Evolutionary conservation across 1,140 invertebrate genomes (phyloP).

Genomic region (Sycophaga agraensis): DNA sequence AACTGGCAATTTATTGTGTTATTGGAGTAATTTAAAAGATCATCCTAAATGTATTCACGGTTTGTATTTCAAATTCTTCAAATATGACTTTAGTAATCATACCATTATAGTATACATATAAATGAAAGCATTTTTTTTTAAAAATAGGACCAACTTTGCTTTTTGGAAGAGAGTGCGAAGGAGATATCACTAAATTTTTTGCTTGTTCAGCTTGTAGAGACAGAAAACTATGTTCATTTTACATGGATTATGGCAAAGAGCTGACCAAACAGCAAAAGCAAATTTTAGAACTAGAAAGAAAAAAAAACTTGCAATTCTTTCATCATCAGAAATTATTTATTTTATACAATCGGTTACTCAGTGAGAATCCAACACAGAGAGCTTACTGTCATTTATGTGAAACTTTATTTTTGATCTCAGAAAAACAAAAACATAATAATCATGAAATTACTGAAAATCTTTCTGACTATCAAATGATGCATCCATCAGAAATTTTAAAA

Average conservation of each 20-base stretch:
- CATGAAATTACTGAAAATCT: constrained; percentile 57
- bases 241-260: constrained; percentile 61
- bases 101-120: not conserved
- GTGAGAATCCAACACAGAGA: constrained; percentile 38
- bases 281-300: constrained; percentile 56
- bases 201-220: constrained; percentile 80
- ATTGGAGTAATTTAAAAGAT: constrained; percentile 44
- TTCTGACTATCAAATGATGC: constrained; percentile 55
- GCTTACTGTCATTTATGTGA: constrained; percentile 68
- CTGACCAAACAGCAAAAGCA: constrained; percentile 54
- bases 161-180: constrained; percentile 60
- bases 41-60: constrained; percentile 56
- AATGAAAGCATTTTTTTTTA: constrained; percentile 18
- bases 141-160: constrained; percentile 67
- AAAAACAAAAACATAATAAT: constrained; percentile 53
- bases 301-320: constrained; percentile 54
- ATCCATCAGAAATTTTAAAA: constrained; percentile 64
- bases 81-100: not conserved
- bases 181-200: constrained; percentile 64
- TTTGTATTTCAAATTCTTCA: constrained; percentile 32
- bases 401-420: constrained; percentile 57
- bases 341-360: constrained; percentile 51
- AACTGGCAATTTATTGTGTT: constrained; percentile 36
- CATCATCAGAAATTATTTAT: constrained; percentile 61
- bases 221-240: constrained; percentile 72